These are phyloP conservation scores for Temnopleurus reevesii DNA, from an alignment of 53 echinoderm and acorn worm species.

Conservation along the genomic window DNA sequence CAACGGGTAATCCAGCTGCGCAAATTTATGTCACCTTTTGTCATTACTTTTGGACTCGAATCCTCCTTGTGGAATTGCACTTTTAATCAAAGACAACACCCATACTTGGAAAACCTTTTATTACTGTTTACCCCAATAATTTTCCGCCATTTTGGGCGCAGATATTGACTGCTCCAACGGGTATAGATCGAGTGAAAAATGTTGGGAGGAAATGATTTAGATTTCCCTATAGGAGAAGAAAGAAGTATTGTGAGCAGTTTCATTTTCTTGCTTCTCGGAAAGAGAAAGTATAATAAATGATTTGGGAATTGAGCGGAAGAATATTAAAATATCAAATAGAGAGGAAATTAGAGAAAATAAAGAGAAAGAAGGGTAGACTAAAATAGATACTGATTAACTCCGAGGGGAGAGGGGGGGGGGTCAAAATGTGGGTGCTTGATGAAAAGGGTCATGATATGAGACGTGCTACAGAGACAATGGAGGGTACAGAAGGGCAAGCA, in stretches of 20 bases:
- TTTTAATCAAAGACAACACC: background rate
- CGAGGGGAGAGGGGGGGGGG: background rate
- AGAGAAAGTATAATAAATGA: background rate
- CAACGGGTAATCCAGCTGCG: no score
- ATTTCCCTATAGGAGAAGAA: background rate
- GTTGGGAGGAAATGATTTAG: background rate
- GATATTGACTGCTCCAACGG: background rate
- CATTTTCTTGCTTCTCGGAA: no score
- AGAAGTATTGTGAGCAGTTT: background rate
- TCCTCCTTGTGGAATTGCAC: background rate
- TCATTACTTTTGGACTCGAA: no score
- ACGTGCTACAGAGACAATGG: no score
- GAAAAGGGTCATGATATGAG: no score
- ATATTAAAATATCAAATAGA: no score
- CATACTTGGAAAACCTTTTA: background rate
- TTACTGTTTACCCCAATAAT: background rate
- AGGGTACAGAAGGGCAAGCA: no score
- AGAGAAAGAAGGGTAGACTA: no score
- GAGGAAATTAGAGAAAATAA: no score
- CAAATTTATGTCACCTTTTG: no score
- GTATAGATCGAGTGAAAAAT: constrained; percentile 2
- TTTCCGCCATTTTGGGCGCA: background rate
- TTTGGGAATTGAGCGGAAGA: background rate
- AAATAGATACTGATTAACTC: no score
- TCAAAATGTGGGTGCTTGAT: no score